Percentiles rank a stretch among this genome's conserved stretches.
phyloP scores from a whole-genome alignment of 1,140 invertebrate species.

The Drosophila teissieri region DNA sequence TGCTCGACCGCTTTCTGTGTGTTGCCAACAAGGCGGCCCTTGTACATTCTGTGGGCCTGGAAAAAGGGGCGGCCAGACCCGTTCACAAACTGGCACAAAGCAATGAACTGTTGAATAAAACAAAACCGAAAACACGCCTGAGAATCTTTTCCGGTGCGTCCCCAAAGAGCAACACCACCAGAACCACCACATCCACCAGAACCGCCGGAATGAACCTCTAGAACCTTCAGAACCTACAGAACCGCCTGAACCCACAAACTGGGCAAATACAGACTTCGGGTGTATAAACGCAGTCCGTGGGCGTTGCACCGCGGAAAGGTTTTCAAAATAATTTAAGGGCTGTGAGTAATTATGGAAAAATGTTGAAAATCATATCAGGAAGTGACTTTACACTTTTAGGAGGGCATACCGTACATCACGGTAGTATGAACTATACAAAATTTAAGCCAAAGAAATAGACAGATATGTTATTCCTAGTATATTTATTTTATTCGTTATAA shows the following conservation, averaged over 20 bases:
- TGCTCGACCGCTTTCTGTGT: conserved; percentile 13
- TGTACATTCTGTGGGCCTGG: conserved; percentile 56
- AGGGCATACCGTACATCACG: not conserved
- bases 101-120: conserved; percentile 78
- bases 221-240: conserved; percentile 21
- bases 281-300: conserved; percentile 40
- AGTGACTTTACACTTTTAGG: conserved; percentile 14
- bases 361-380: conserved; percentile 8
- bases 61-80: conserved; percentile 58
- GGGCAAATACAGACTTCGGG: conserved; percentile 56
- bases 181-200: conserved; percentile 11
- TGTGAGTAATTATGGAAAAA: conserved; percentile 31
- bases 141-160: conserved; percentile 76
- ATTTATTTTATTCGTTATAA: too few species aligned
- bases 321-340: conserved; percentile 41
- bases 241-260: conserved; percentile 34
- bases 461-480: too few species aligned
- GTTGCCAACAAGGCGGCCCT: conserved; percentile 41
- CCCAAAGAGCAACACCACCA: conserved; percentile 17
- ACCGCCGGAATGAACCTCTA: not conserved
- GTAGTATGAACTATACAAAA: not conserved
- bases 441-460: not conserved
- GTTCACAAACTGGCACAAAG: conserved; percentile 78
- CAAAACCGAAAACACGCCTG: conserved; percentile 65
- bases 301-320: conserved; percentile 55